Evolutionary conservation across 2,797 vertebrate species (phyloP).

Genomic region (Enteromius trimaculatus): DNA sequence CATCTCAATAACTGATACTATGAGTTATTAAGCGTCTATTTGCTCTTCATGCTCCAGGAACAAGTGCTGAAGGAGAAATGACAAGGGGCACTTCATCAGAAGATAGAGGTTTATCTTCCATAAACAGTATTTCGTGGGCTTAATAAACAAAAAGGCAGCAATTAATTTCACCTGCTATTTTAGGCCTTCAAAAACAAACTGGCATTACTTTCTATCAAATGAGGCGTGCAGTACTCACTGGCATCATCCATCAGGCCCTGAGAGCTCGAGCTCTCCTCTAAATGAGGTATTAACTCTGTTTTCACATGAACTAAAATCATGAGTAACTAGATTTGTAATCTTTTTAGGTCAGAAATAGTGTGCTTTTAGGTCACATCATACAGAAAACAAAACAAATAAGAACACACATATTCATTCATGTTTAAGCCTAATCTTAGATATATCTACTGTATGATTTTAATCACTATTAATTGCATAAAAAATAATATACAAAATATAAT

Average conservation of each 20-base stretch:
- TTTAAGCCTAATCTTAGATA: no score
- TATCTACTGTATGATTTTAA: no score
- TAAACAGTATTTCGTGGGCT: slow-evolving; percentile 51
- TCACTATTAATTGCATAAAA: no score
- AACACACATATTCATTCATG: no score
- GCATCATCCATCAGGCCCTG: slow-evolving; percentile 43
- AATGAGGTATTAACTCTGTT: slow-evolving; percentile 4
- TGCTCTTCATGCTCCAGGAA: slow-evolving; percentile 40
- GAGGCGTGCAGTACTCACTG: slow-evolving; percentile 54
- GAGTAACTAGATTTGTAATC: not conserved
- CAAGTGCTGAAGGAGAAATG: slow-evolving; percentile 15
- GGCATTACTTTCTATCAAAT: slow-evolving; percentile 57
- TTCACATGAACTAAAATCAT: not conserved
- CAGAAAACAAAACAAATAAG: no score
- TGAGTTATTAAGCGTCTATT: slow-evolving; percentile 5
- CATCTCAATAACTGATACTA: slow-evolving; percentile 40
- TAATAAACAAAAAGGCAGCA: slow-evolving; percentile 49
- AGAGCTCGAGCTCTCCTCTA: slow-evolving; percentile 2
- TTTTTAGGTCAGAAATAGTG: not conserved
- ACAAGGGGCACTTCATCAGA: slow-evolving; percentile 16
- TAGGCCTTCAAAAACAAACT: slow-evolving; percentile 46
- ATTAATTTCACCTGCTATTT: slow-evolving; percentile 58
- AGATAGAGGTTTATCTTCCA: slow-evolving; percentile 44
- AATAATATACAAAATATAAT: no score
- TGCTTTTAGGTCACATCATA: not conserved